A percentile compares a stretch with the other conserved stretches of the same genome.
Conservation (phyloP, 2,888 invertebrate genomes). For the Stegana nigrithorax region DNA sequence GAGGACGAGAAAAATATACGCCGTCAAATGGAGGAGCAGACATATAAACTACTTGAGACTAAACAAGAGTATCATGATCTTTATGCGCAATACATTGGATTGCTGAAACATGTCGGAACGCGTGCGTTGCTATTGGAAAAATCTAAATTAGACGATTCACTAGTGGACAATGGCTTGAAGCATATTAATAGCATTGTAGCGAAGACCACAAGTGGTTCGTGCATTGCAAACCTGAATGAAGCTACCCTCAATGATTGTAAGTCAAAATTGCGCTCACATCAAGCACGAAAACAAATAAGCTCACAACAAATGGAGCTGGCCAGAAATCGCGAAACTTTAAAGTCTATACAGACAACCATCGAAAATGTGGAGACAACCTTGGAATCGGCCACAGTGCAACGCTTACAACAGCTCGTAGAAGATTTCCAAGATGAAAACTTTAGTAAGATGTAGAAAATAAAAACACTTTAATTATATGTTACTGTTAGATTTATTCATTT, state of each 20-base stretch:
- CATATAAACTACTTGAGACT: constrained; percentile 42
- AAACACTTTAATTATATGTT: too few relatives aligned
- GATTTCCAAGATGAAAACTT: constrained; percentile 38
- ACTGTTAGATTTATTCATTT: constrained; percentile 1
- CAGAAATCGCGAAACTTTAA: constrained; percentile 43
- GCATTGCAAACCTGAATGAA: constrained; percentile 39
- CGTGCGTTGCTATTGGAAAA: constrained; percentile 33
- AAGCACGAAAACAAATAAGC: constrained; percentile 20
- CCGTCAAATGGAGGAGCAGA: constrained; percentile 56
- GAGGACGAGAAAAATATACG: constrained; percentile 48
- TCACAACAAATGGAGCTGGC: constrained; percentile 37
- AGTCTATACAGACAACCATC: constrained; percentile 39
- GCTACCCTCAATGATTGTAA: constrained; percentile 32
- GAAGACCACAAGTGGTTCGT: constrained; percentile 37
- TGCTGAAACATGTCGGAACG: constrained; percentile 39
- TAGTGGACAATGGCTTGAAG: constrained; percentile 8
- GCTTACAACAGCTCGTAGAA: constrained; percentile 47
- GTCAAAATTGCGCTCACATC: constrained; percentile 12
- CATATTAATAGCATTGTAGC: constrained; percentile 32
- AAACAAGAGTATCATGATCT: constrained; percentile 49
- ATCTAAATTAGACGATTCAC: constrained; percentile 23
- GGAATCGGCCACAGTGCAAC: constrained; percentile 45
- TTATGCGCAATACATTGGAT: constrained; percentile 38
- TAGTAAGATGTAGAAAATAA: too few relatives aligned
- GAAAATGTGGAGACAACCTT: constrained; percentile 47